A percentile compares a stretch with the other conserved stretches of the same genome.
phyloP scores from a whole-genome alignment of 2,888 invertebrate genomes.

The Zhuqinia jingwanae region DNA sequence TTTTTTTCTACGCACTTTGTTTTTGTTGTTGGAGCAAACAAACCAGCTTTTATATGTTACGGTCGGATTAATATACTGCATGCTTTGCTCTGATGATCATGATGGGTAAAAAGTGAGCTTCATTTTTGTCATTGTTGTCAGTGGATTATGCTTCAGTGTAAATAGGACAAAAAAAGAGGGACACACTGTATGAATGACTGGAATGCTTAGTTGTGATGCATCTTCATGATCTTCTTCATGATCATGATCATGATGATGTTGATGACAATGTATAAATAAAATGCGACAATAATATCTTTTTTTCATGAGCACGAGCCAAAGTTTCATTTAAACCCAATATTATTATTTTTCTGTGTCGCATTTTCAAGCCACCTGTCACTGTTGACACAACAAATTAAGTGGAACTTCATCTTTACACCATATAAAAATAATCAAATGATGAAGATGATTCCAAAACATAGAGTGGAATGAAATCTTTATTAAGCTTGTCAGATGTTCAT shows the following conservation, averaged over 20 bases:
- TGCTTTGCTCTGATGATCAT: too few species aligned
- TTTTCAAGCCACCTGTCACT: slow-evolving; percentile 79
- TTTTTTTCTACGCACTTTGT: neutral
- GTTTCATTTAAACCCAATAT: neutral
- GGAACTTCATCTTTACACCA: slow-evolving; percentile 38
- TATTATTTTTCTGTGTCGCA: slow-evolving; percentile 26
- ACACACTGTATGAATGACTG: too few species aligned
- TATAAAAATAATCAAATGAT: neutral
- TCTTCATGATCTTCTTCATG: slow-evolving; percentile 1
- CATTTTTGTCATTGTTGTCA: neutral
- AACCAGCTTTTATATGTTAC: neutral
- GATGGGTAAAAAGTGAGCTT: neutral
- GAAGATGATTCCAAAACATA: neutral
- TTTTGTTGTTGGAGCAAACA: neutral
- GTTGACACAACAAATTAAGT: slow-evolving; percentile 79
- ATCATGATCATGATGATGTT: neutral
- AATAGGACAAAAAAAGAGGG: slow-evolving; percentile 31
- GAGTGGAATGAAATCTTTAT: neutral
- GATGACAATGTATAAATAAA: neutral
- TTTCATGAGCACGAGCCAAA: neutral
- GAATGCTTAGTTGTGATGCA: too few species aligned
- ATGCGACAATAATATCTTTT: neutral
- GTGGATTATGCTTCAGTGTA: slow-evolving; percentile 15
- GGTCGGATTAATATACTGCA: slow-evolving; percentile 27
- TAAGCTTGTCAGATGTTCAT: too few species aligned